Evolutionary conservation across 2,888 invertebrate genomes (phyloP).

Genomic region (Hydropsyche betteni): DNA sequence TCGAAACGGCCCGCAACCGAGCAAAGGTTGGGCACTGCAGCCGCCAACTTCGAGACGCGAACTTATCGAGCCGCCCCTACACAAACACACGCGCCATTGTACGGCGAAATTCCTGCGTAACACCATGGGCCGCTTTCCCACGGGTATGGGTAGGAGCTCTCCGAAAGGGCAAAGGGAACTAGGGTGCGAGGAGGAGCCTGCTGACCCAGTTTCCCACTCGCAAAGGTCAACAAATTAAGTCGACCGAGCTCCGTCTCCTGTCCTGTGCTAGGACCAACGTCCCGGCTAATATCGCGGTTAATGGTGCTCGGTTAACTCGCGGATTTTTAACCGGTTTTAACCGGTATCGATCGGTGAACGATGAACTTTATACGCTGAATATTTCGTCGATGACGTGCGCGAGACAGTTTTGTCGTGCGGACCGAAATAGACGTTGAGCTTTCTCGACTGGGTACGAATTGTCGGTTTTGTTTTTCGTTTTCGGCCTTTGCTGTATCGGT

Average conservation of each 20-base stretch:
- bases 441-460: not conserved
- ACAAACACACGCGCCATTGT: not conserved
- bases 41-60: not conserved
- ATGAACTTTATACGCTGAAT: not conserved
- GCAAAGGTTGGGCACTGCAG: too few species aligned
- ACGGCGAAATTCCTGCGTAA: conserved; percentile 21
- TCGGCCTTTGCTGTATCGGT: too few species aligned
- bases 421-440: not conserved
- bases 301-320: conserved; percentile 10
- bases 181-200: conserved; percentile 28
- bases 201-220: not conserved
- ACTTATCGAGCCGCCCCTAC: conserved; percentile 10
- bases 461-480: not conserved
- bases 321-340: too few species aligned
- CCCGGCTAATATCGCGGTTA: not conserved
- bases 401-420: not conserved
- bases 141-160: not conserved
- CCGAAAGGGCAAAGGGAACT: conserved; percentile 32
- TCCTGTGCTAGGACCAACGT: too few species aligned
- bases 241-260: not conserved
- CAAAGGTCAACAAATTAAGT: conserved; percentile 29
- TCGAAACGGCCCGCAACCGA: too few species aligned
- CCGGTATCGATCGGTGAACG: not conserved
- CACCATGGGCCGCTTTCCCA: not conserved
- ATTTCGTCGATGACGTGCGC: too few species aligned